Evolutionary conservation across 2,113 vertebrate genomes (phyloP), one percentile per base, ranked within the genome.

Genomic region (Ictalurus furcatus): DNA sequence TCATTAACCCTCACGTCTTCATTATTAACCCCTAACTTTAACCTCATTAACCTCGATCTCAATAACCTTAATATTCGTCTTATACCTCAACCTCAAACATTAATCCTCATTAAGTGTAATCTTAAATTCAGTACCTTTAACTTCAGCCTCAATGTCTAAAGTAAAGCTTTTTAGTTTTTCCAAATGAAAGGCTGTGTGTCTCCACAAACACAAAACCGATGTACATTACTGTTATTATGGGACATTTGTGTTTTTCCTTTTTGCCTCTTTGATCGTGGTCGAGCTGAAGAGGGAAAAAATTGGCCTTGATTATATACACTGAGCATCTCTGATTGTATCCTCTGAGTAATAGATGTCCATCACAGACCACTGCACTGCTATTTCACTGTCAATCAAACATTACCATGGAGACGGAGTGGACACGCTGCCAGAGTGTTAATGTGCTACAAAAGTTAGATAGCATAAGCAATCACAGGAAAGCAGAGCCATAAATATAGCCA

Each of bases 241-340:
- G 54, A 82, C 79, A 82, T 61, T 83, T 61, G 28, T 13, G 56
- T 61, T 37, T 25, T 83, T 61, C 80, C 85, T 52, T 28, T 82
- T 67, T 71, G 19, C 34, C 65, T 34, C 76, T 59, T 58, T 65
- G 65, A 61, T 79, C 58, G 30, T 17, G 7, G 28, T 28, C 65
- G 48, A 61, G 65, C 48, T 61, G 88, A 86, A 65, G 48, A 86
- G 82, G 44, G 79, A n/a, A 69, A 63, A 67, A 80, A 88, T 84
- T 82, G 73, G 16, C 85, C 82, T 71, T 83, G 83, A 90, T 92
- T 84, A 87, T 89, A 88, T 78, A 87, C 84, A 85, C 73, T 67
- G 73, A 44, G 40, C 40, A 74, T 59, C 54, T 61, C 28, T 92
- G 88, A 88, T 88, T 90, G 84, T 78, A 74, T 84, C 85, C 25